Conservation (phyloP, 2,113 vertebrate genomes). For the Montifringilla adamsi region DNA sequence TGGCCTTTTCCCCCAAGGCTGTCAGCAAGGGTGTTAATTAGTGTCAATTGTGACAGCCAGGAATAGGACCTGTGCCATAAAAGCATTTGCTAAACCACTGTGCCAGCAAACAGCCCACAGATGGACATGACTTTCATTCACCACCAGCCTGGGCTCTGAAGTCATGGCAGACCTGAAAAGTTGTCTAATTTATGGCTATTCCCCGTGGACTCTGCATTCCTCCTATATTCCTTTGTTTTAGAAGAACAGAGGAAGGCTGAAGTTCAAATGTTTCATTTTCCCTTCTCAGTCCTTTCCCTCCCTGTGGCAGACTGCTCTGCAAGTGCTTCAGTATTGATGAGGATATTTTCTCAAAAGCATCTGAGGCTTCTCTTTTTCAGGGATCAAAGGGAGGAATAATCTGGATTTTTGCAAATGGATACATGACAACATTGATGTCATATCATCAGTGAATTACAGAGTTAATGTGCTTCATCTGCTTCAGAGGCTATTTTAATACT, state of each 20-base stretch:
- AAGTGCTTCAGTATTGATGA: neutral
- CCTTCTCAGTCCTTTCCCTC: neutral
- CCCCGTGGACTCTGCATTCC: neutral
- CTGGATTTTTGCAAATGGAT: slow-evolving; percentile 33
- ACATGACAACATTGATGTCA: neutral
- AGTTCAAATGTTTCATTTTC: neutral
- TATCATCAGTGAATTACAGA: neutral
- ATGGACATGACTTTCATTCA: neutral
- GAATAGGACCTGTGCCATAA: neutral
- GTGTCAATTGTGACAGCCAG: neutral
- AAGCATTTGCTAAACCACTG: neutral
- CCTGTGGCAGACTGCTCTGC: neutral
- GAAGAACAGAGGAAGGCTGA: neutral
- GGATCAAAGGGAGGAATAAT: slow-evolving; percentile 36
- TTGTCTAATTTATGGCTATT: neutral
- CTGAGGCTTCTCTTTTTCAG: neutral
- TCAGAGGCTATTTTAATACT: slow-evolving; percentile 18
- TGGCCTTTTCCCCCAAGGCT: neutral
- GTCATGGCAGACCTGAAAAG: neutral
- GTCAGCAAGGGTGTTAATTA: slow-evolving; percentile 11
- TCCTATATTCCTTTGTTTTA: neutral
- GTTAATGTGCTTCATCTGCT: slow-evolving; percentile 24
- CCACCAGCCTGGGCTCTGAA: neutral
- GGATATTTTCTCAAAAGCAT: slow-evolving; percentile 4
- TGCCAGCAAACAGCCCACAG: neutral